A percentile compares a stretch with the other conserved stretches of the same genome.
Conservation (phyloP, 1,140 invertebrate genomes). For the Mamestra configurata region DNA sequence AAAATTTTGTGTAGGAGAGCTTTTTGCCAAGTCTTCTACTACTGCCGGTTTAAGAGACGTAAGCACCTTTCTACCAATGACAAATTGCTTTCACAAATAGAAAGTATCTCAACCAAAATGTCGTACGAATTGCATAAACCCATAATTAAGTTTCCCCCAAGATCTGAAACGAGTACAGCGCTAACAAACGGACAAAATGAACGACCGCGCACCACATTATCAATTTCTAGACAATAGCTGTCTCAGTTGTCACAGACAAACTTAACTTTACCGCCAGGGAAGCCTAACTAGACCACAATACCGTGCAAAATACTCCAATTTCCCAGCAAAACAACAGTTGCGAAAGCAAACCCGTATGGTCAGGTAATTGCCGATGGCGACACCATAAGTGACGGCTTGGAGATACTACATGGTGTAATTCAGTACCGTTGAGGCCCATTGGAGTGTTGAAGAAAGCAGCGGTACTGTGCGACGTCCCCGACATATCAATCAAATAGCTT, state of each 20-base stretch:
- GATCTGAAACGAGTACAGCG: constrained; percentile 56
- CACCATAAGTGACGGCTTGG: constrained; percentile 81
- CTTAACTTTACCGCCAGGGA: constrained; percentile 44
- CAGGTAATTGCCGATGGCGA: constrained; percentile 79
- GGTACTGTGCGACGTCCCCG: constrained; percentile 77
- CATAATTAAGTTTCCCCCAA: constrained; percentile 67
- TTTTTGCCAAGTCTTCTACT: too few species aligned
- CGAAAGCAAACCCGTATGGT: constrained; percentile 52
- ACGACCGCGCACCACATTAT: constrained; percentile 66
- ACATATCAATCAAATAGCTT: constrained; percentile 85
- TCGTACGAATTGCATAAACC: constrained; percentile 36
- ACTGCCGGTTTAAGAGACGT: neutral
- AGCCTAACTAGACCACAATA: constrained; percentile 25
- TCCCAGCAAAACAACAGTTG: constrained; percentile 48
- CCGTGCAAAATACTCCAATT: constrained; percentile 38
- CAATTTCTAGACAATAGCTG: constrained; percentile 74
- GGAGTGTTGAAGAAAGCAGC: constrained; percentile 82
- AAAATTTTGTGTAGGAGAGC: neutral
- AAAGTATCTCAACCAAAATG: constrained; percentile 21
- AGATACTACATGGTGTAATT: constrained; percentile 82
- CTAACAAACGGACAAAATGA: constrained; percentile 57
- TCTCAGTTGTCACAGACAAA: constrained; percentile 47
- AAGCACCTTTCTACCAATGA: neutral
- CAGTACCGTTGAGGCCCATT: constrained; percentile 83
- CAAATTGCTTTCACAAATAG: constrained; percentile 21